phyloP scores from a whole-genome alignment of 2,113 vertebrate species.

The rabbit (Oryctolagus cuniculus) region mOryCun1.1 NC_091432.1:216864001-216864500 shows the following conservation, averaged over 20 bases:
- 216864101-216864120: not conserved
- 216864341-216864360: conserved; percentile 55
- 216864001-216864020: conserved; percentile 57
- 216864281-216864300: conserved; percentile 58
- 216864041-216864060: conserved; percentile 55
- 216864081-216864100: not conserved
- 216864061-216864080: conserved; percentile 48
- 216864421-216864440: too few species aligned
- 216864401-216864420: too few species aligned
- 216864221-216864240: conserved; percentile 70
- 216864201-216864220: conserved; percentile 58
- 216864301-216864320: conserved; percentile 69
- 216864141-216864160: conserved; percentile 31
- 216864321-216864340: conserved; percentile 66
- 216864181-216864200: conserved; percentile 58
- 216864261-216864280: conserved; percentile 77
- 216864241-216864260: conserved; percentile 67
- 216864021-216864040: conserved; percentile 23
- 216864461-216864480: too few species aligned
- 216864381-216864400: conserved; percentile 57
- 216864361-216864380: conserved; percentile 37
- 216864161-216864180: not conserved
- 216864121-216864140: not conserved
- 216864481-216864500: too few species aligned
- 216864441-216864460: too few species aligned